These are phyloP conservation scores for Lithodes maja DNA, from an alignment of 2,888 invertebrate genomes.

Conservation along the genomic window DNA sequence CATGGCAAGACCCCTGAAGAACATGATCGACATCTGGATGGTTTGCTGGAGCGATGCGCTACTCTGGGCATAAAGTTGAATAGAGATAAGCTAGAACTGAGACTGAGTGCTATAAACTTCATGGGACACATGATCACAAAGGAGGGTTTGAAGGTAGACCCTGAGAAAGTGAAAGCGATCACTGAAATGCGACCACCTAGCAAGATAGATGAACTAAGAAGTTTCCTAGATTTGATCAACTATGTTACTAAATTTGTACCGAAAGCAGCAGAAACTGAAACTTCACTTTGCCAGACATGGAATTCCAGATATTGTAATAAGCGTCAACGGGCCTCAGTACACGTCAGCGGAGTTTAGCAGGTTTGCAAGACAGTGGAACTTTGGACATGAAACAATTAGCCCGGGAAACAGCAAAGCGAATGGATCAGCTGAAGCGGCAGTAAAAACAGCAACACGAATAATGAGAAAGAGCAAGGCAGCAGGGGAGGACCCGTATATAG, in stretches of 20 bases:
- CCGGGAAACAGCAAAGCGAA: conserved; percentile 18
- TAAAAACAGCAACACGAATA: not conserved
- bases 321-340: conserved; percentile 15
- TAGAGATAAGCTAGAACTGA: not conserved
- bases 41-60: not conserved
- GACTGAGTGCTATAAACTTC: not conserved
- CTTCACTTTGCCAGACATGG: not conserved
- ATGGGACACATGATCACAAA: conserved; percentile 26
- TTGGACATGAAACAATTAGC: not conserved
- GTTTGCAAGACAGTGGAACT: not conserved
- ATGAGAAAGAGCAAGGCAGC: not conserved
- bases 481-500: not conserved
- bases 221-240: conserved; percentile 19
- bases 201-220: not conserved
- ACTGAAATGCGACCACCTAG: not conserved
- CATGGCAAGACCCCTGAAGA: conserved; percentile 9
- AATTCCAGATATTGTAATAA: not conserved
- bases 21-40: conserved; percentile 3
- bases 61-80: conserved; percentile 12
- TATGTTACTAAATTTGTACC: conserved; percentile 25
- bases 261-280: conserved; percentile 14
- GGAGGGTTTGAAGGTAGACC: conserved; percentile 23
- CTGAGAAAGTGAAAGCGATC: conserved; percentile 31
- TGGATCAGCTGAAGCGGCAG: conserved; percentile 29
- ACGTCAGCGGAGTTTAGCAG: not conserved